Evolutionary conservation across 2,797 vertebrate genomes (phyloP).

Genomic region (Esox masquinongy): DNA sequence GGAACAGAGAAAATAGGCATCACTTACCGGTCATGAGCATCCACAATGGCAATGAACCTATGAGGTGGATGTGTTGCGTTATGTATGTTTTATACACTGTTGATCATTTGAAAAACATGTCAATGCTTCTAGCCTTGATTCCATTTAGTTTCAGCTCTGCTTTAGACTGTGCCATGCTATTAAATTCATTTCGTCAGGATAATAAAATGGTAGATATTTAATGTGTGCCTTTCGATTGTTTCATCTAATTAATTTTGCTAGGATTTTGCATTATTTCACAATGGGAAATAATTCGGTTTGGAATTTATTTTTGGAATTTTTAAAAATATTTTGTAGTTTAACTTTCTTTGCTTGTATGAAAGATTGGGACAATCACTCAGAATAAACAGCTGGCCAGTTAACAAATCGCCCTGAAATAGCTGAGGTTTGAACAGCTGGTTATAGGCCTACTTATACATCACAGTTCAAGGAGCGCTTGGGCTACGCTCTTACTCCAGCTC

Average conservation of each 20-base stretch:
- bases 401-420: conserved; percentile 76
- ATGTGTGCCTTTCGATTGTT: neutral
- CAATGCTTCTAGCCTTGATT: neutral
- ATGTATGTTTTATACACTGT: neutral
- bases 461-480: conserved; percentile 29
- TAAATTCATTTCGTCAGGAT: neutral
- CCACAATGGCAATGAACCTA: neutral
- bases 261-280: neutral
- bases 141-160: neutral
- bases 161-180: neutral
- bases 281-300: neutral
- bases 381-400: conserved; percentile 77
- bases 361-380: conserved; percentile 60
- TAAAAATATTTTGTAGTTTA: conserved; percentile 57
- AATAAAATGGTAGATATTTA: neutral
- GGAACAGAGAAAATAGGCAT: neutral
- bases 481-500: conserved; percentile 5
- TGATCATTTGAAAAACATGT: neutral
- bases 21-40: neutral
- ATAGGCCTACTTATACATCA: conserved; percentile 55
- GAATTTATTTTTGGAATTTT: conserved; percentile 5
- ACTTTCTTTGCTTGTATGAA: conserved; percentile 70
- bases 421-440: conserved; percentile 81
- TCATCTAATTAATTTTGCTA: neutral
- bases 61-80: neutral